Evolutionary conservation across 2,113 vertebrate species (phyloP).

Genomic region (Hemiprocne comata): DNA sequence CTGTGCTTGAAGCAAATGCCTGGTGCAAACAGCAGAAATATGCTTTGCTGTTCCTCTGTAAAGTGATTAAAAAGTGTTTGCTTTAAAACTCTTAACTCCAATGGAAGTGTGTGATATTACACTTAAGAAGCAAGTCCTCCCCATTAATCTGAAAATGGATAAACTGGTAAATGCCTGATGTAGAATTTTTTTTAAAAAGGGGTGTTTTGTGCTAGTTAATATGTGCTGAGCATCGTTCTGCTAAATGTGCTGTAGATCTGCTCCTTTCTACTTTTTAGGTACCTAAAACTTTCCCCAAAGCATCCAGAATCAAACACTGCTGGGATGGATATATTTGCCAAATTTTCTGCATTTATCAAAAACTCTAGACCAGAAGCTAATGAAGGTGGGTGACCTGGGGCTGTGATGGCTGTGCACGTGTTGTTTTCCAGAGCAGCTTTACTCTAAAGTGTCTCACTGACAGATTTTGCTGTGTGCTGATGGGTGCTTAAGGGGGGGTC

Average conservation of each 20-base stretch:
- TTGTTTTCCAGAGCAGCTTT: neutral
- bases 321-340: conserved; percentile 99
- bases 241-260: neutral
- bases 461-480: neutral
- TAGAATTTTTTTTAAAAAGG: neutral
- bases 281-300: conserved; percentile 90
- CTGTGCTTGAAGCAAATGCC: neutral
- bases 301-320: conserved; percentile 97
- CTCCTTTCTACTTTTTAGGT: conserved; percentile 71
- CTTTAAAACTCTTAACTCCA: neutral
- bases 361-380: conserved; percentile 96
- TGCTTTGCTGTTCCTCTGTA: neutral
- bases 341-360: conserved; percentile 97
- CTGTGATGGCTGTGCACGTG: rapidly evolving
- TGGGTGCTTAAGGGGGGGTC: neutral
- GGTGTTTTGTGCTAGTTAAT: neutral
- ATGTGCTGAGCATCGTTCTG: neutral
- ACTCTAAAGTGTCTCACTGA: neutral
- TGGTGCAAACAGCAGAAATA: neutral
- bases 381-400: conserved; percentile 82
- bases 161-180: neutral
- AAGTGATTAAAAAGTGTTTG: neutral
- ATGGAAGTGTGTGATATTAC: neutral
- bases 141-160: neutral
- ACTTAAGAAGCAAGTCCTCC: neutral